Evolutionary conservation across 1,140 invertebrate genomes (phyloP), one percentile per base, ranked within the genome.

Genomic region (Mercenaria mercenaria): DNA sequence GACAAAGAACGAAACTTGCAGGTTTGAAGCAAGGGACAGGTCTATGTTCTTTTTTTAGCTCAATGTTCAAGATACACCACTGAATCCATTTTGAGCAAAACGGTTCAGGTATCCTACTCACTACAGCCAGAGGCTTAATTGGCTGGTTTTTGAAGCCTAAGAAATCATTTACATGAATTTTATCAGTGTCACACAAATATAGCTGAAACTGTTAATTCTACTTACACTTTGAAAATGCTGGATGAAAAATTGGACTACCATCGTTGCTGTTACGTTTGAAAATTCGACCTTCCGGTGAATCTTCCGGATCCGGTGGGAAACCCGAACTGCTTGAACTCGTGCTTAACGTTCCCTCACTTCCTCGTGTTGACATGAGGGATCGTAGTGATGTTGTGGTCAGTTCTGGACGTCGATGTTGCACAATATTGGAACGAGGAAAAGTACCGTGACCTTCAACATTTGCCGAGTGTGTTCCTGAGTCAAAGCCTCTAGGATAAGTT

Each of bases 321-420:
- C 95, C 93, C 74, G 94, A 95, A 86, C 94, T 95, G 77, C 93
- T 94, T 32, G 92, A 95, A 84, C 93, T 94, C n/a, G 91, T 93
- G 81, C 93, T 94, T 83, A 92, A 90, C 0, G 95, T 93, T 20
- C 94, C 93, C 86, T 94, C 94, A 82, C 94, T 94, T 59, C 93
- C 93, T 52, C 93, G 92, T 23, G 74, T 77, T 1, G 94, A 94
- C 74, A 93, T 91, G 23, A 94, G 72, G 20, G 94, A 93, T 52
- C 90, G 82, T 20, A 94, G 39, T 20, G 92, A 91, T 47, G 64
- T 89, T n/a, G 89, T 89, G 41, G 91, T 91, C 18, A 90, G 56
- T 15, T 94, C 94, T 13, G 92, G 86, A 15, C 93, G 91, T 20
- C 92, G 76, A 59, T 86, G 86, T 39, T 84, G 74, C 34, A 80